These are phyloP conservation scores for Propithecus perrieri DNA, from an alignment of 2,797 vertebrate species.

Conservation along the genomic window DNA sequence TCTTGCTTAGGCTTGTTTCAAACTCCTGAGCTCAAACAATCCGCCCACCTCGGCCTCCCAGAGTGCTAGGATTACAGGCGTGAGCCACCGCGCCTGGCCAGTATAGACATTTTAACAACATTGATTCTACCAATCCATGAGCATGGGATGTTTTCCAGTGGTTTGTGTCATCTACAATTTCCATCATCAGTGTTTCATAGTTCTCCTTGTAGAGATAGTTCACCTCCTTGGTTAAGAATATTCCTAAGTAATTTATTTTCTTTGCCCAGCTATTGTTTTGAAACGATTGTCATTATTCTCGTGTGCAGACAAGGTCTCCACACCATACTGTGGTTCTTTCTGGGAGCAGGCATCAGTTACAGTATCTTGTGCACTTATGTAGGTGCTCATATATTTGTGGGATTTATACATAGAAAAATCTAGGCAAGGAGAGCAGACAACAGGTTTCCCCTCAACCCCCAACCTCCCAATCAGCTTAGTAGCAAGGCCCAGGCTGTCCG, in stretches of 20 bases:
- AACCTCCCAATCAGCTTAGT: neutral
- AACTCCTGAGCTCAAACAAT: too few relatives aligned
- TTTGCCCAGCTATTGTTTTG: neutral
- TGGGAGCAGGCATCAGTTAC: neutral
- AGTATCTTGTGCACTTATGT: neutral
- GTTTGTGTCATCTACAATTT: neutral
- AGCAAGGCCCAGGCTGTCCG: neutral
- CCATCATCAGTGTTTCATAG: neutral
- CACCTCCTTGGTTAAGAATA: neutral
- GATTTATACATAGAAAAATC: neutral
- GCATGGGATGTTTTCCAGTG: neutral
- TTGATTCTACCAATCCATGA: neutral
- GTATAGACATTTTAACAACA: neutral
- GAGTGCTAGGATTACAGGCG: too few relatives aligned
- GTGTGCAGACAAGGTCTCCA: neutral
- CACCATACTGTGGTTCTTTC: neutral
- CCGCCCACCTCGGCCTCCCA: too few relatives aligned
- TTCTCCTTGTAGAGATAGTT: neutral
- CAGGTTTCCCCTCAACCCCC: fast-evolving
- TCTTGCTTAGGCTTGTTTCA: too few relatives aligned
- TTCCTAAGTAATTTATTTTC: neutral
- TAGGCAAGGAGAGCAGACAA: neutral
- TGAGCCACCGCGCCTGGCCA: neutral
- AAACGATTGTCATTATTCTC: neutral
- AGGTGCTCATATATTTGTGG: neutral